Base-by-base conservation (phyloP, 2,888 invertebrate genomes). In the Craniophora ligustri region DNA sequence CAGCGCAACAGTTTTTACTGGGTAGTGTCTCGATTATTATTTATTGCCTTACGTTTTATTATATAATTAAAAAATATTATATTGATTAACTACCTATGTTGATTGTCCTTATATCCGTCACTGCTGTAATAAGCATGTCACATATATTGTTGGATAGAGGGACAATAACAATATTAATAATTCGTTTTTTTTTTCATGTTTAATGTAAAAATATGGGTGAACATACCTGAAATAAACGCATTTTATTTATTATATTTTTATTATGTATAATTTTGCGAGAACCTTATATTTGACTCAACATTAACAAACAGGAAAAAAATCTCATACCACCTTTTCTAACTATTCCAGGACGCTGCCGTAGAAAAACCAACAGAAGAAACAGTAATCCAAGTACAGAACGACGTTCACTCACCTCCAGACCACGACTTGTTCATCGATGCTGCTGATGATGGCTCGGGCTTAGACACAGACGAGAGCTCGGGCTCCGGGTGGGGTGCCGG, bases 381-480 rank as follows among this genome's bases (percentile, higher is more conserved):
- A 67, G 74, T 78, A 61, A 67, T 73, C 35, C 86, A 82, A 71
- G 71, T 82, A 51, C 89, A 87, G 73, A 87, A 83, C 84, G 90
- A 92, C 81, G 94, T 91, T 69, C 90, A 91, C 51, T 84, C 91
- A 41, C 83, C 88, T 53, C 78, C 86, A 44, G 92, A 93, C 77
- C 94, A 94, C 83, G 96, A 96, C 83, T 94, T 96, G 76, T 96
- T 96, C 91, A 95, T 96, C 84, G 97, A 97, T 91, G 96, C 96
- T 89, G 65, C 77, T 45, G 81, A 81, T 63, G 97, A 96, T 80
- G 95, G 94, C 78, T 94, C 96, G 79, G 97, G 97, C 84, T 95
- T 96, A 93, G 95, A 94, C 84, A 86, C 95, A 88, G 97, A 97
- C 91, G 97, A 97, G 93, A 96, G 97, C 82, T 97, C 97, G 82